Conservation (phyloP, 2,113 vertebrate genomes). For the Strix uralensis region DNA sequence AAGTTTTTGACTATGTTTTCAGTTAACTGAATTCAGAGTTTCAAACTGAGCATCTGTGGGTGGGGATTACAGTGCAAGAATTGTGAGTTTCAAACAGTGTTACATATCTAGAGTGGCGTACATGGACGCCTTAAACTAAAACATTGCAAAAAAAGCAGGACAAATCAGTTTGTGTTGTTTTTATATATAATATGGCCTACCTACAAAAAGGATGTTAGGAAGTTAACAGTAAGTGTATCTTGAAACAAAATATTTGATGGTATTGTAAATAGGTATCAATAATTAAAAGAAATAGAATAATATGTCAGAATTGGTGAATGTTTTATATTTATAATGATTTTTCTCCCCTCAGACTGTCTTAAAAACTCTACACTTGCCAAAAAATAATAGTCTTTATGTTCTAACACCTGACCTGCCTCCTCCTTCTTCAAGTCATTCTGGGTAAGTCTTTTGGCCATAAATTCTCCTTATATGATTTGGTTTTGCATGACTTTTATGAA, state of each 20-base stretch:
- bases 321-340: not conserved
- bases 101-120: not conserved
- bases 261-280: not conserved
- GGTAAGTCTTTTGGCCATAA: conserved; percentile 76
- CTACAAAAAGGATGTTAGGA: not conserved
- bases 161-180: not conserved
- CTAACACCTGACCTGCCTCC: conserved; percentile 94
- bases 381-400: conserved; percentile 98
- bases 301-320: not conserved
- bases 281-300: not conserved
- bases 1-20: conserved; percentile 74
- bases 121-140: not conserved
- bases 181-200: not conserved
- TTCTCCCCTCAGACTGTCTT: conserved; percentile 84
- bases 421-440: conserved; percentile 90
- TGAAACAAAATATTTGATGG: not conserved
- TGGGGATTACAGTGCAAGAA: not conserved
- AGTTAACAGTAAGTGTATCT: not conserved
- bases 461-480: not conserved
- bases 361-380: conserved; percentile 96
- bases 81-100: not conserved
- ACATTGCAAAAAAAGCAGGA: not conserved
- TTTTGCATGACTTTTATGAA: not conserved
- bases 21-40: conserved; percentile 23
- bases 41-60: not conserved